Percentiles rank a stretch among this genome's conserved stretches.
These are phyloP conservation scores for Eulimnadia texana DNA, from an alignment of 1,140 invertebrate species.

Conservation along the genomic window DNA sequence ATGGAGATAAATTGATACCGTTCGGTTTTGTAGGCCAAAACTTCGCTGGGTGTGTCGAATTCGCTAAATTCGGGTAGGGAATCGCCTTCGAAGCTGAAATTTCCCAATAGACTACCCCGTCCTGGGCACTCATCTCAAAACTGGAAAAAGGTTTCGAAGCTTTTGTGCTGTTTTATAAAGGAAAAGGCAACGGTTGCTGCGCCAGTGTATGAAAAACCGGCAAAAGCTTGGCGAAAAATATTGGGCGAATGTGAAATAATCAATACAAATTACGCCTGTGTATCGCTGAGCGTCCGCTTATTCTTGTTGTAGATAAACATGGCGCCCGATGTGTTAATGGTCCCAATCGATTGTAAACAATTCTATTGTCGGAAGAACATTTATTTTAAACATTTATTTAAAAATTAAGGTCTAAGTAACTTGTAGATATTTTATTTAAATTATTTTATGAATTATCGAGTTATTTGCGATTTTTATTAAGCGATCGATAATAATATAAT, in stretches of 20 bases:
- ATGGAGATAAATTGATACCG: slow-evolving; percentile 27
- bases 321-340: background rate
- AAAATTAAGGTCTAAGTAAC: too few species aligned
- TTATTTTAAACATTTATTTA: too few species aligned
- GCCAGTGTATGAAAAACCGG: background rate
- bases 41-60: slow-evolving; percentile 38
- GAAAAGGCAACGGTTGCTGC: too few species aligned
- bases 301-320: background rate
- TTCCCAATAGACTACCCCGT: slow-evolving; percentile 27
- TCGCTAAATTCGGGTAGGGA: slow-evolving; percentile 39
- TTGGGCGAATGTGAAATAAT: background rate
- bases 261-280: background rate
- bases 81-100: slow-evolving; percentile 37
- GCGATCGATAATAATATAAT: too few species aligned
- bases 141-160: background rate
- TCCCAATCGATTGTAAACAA: too few species aligned
- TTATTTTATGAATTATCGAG: too few species aligned
- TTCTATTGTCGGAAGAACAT: too few species aligned
- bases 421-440: too few species aligned
- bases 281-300: background rate
- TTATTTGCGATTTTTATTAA: too few species aligned
- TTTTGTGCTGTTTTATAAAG: too few species aligned
- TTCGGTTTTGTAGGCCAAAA: slow-evolving; percentile 35
- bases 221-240: background rate
- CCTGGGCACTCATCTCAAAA: slow-evolving; percentile 9